A percentile compares a stretch with the other conserved stretches of the same genome.
phyloP scores from a whole-genome alignment of 2,113 vertebrate genomes.

The Bufo bufo region DNA sequence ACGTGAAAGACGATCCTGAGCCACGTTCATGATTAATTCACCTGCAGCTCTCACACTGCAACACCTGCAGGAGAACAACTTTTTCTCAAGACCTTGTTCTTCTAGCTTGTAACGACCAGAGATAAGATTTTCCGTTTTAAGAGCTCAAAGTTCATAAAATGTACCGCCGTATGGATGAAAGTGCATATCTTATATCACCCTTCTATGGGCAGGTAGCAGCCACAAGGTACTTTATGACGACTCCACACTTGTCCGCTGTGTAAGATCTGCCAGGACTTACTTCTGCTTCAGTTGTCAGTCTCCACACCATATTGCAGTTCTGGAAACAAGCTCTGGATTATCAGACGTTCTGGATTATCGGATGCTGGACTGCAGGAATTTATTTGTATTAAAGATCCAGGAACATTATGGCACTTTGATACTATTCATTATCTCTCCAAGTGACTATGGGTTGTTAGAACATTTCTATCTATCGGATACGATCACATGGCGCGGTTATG shows the following conservation, averaged over 20 bases:
- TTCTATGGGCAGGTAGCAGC: neutral
- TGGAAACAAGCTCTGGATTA: neutral
- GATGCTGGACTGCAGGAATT: neutral
- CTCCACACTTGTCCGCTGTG: neutral
- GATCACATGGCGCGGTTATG: no score
- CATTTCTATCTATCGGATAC: no score
- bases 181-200: neutral
- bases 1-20: slow-evolving; percentile 28
- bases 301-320: neutral
- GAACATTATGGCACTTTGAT: neutral
- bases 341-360: neutral
- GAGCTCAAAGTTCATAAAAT: neutral
- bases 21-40: slow-evolving; percentile 43
- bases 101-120: neutral
- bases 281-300: neutral
- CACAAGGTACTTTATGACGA: neutral
- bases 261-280: neutral
- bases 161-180: neutral
- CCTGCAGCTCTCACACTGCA: neutral
- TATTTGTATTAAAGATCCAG: neutral
- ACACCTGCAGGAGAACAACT: neutral
- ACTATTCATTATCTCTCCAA: neutral
- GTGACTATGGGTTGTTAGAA: neutral
- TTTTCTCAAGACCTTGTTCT: no score
- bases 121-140: neutral